phyloP scores from a whole-genome alignment of 1,140 invertebrate genomes.

The Mya arenaria region DNA sequence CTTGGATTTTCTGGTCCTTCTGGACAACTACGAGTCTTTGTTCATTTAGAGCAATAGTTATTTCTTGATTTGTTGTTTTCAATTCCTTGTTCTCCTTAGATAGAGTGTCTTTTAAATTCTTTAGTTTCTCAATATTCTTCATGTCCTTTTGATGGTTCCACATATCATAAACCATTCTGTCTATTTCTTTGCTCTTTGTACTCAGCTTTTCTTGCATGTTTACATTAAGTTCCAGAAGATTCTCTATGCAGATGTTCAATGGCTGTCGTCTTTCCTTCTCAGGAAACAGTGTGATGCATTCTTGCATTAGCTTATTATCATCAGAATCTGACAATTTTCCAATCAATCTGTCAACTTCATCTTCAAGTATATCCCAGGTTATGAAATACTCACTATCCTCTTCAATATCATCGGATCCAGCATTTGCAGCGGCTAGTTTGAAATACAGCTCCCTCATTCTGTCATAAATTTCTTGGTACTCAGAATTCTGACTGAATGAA shows the following conservation, averaged over 20 bases:
- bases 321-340: slow-evolving; percentile 19
- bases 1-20: not conserved
- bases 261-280: slow-evolving; percentile 29
- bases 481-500: slow-evolving; percentile 6
- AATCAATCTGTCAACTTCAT: slow-evolving; percentile 12
- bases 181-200: slow-evolving; percentile 4
- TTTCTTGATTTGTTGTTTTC: slow-evolving; percentile 19
- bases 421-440: not conserved
- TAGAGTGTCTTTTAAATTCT: not conserved
- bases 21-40: not conserved
- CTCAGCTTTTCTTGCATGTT: slow-evolving; percentile 13
- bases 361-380: slow-evolving; percentile 27
- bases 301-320: slow-evolving; percentile 28
- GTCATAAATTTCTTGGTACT: not conserved
- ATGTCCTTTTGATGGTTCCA: slow-evolving; percentile 43
- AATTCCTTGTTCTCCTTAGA: slow-evolving; percentile 1
- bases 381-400: slow-evolving; percentile 2
- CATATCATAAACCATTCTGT: slow-evolving; percentile 36
- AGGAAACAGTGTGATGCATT: slow-evolving; percentile 13
- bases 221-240: not conserved
- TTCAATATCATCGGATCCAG: slow-evolving; percentile 15
- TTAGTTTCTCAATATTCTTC: slow-evolving; percentile 30
- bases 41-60: not conserved
- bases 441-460: slow-evolving; percentile 19
- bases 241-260: slow-evolving; percentile 29